Evolutionary conservation across 2,113 vertebrate genomes (phyloP), one percentile per base, ranked within the genome.

Genomic region (Polypterus senegalus): DNA sequence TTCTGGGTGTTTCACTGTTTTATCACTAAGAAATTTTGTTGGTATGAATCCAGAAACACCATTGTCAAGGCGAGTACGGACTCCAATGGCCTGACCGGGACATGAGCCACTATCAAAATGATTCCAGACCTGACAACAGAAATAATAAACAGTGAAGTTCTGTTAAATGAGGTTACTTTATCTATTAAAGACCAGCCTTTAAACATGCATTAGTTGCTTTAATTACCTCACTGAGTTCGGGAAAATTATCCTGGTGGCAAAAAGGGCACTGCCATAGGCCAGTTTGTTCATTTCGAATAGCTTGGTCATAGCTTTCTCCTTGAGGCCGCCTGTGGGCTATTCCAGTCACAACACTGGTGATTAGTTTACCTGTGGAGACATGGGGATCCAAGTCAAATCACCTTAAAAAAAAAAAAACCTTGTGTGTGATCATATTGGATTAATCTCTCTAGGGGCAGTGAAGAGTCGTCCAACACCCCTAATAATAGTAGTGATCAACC

Each of bases 221-320:
- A 27, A 27, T 53, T 63, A 97, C 96, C 93, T 99, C 96, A 0
- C 96, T 98, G 57, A 99, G 92, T 66, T 98, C 96, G 46, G 96
- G 95, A 54, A 99, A 99, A 73, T 97, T 98, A 78, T 99, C 96
- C 74, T 98, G 95, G 67, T 98, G 96, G 63, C 96, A 99, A 80
- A 98, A 99, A 54, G 95, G 95, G 76, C 96, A 99, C 68, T 98
- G 96, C 96, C 96, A 99, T 8, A 99, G 84, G 1, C 96, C 95
- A 0, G 93, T 96, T 56, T 92, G 79, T 3, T 99, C 96, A 0
- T 98, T 98, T 51, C 96, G 78, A 67, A 99, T 99, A 0, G 96
- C 96, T 75, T 99, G 96, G 81, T 99, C 96, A 0, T 99, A 98
- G 81, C 92, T 98, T 67, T 99, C 96, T 46, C 96, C 95, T 62